Conservation (phyloP, 2,888 invertebrate genomes). For the Troides aeacus region DNA sequence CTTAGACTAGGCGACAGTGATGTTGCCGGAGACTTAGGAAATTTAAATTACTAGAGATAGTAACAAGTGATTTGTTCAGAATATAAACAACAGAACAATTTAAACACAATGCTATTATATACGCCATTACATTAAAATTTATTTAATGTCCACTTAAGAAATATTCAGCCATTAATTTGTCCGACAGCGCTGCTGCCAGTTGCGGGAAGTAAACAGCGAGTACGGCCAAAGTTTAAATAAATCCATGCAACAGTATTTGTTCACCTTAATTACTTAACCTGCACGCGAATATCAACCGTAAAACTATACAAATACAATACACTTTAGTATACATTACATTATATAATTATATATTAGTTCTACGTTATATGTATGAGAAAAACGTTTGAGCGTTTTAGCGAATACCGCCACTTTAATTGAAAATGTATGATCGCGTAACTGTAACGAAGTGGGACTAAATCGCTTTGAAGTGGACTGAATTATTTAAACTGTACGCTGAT, state of each 20-base stretch:
- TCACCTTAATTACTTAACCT: neutral
- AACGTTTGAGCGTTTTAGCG: neutral
- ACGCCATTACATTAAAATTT: neutral
- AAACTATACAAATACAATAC: neutral
- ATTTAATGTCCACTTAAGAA: constrained; percentile 15
- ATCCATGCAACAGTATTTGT: constrained; percentile 4
- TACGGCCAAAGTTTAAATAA: constrained; percentile 21
- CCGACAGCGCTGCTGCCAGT: constrained; percentile 7
- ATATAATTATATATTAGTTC: neutral
- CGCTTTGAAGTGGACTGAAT: neutral
- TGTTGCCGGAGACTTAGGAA: too few relatives aligned
- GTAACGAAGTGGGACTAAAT: neutral
- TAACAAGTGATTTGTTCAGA: too few relatives aligned
- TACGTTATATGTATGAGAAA: neutral
- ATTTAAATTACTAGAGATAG: too few relatives aligned
- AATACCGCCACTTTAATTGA: neutral
- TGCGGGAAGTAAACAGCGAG: constrained; percentile 22
- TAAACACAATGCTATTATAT: neutral
- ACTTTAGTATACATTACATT: neutral
- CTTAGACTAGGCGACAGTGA: too few relatives aligned
- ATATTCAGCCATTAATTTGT: constrained; percentile 19
- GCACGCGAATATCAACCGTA: constrained; percentile 3
- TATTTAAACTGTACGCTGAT: neutral
- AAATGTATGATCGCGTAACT: neutral
- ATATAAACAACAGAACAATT: neutral